Base-by-base conservation (phyloP, 2,113 vertebrate genomes). In the Megatriorchis doriae region DNA sequence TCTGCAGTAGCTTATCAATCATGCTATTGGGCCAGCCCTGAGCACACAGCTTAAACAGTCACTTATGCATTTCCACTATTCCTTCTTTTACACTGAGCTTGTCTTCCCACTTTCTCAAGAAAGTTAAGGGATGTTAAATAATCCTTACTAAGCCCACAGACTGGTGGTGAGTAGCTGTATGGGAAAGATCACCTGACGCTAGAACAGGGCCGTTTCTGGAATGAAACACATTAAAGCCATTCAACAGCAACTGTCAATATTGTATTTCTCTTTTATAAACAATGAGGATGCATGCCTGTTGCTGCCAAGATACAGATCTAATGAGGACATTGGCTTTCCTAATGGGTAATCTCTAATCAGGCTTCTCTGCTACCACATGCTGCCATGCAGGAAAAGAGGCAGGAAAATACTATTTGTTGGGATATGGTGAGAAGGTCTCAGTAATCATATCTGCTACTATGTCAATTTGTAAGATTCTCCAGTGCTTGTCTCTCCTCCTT, bases 321-420 rank as follows among this genome's bases (percentile, higher is more conserved):
- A 53, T 56, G 83, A 97, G 82, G 80, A 91, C 79, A 68, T 50
- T 93, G 82, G 77, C 93, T 94, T 96, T 79, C 80, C 81, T 65
- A 43, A 95, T 96, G 87, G 68, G 45, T 90, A 96, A 75, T 75
- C 47, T 94, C 83, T 86, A 90, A 93, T 88, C 95, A 95, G 91
- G 43, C 67, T 96, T 93, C 77, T 40, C 94, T 95, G 93, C 63
- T 91, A 81, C 71, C 13, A 8, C 56, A 83, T 77, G 74, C 93
- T 93, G 86, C 74, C 86, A 65, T 32, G 9, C 9, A 61, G 78
- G 58, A 73, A 58, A 62, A 81, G 65, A 92, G 58, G 70, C 62
- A 84, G 80, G 53, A 52, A 73, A 88, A 70, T 21, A 94, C 11
- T 87, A 89, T 70, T 95, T 96, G n/a, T 84, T 94, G 86, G 88